Percentiles rank a stretch among this genome's conserved stretches.
These are phyloP conservation scores for Mus caroli DNA, from an alignment of 2,797 vertebrate species.

Conservation along the genomic window DNA sequence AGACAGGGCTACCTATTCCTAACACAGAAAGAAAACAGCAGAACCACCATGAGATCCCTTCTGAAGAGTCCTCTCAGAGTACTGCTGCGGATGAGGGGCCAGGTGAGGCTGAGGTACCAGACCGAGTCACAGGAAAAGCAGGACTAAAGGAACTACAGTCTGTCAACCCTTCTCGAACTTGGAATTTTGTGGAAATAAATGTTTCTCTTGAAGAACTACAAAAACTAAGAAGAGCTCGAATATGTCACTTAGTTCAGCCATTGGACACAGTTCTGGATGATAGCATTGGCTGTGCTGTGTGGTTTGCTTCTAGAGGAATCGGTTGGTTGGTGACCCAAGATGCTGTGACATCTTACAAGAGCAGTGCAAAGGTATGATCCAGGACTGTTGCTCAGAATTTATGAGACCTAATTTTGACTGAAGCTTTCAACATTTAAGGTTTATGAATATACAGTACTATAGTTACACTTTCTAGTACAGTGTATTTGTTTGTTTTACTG, in stretches of 20 bases:
- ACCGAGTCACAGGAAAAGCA: slow-evolving; percentile 94
- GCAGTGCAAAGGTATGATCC: slow-evolving; percentile 92
- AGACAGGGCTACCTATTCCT: slow-evolving; percentile 75
- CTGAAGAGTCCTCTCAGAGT: slow-evolving; percentile 31
- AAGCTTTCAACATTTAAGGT: not conserved
- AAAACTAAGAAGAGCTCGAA: slow-evolving; percentile 88
- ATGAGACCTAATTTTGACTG: slow-evolving; percentile 24
- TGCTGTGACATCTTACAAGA: slow-evolving; percentile 88
- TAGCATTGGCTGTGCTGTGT: slow-evolving; percentile 97
- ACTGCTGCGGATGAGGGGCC: not conserved
- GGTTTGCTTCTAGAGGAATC: slow-evolving; percentile 96
- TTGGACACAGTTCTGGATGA: slow-evolving; percentile 96
- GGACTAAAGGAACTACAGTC: slow-evolving; percentile 93
- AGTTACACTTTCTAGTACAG: not conserved
- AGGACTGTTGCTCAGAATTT: slow-evolving; percentile 5
- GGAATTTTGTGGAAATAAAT: slow-evolving; percentile 98
- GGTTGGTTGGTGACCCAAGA: slow-evolving; percentile 88
- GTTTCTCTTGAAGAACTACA: slow-evolving; percentile 93
- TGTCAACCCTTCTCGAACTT: slow-evolving; percentile 91
- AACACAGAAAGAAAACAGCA: slow-evolving; percentile 81
- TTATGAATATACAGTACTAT: not conserved
- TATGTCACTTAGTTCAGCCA: slow-evolving; percentile 94
- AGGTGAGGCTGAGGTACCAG: slow-evolving; percentile 90
- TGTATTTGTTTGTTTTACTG: not conserved
- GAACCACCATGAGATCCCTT: slow-evolving; percentile 46